These are phyloP conservation scores for Paradoxurus hermaphroditus DNA, from an alignment of 2,113 vertebrate genomes.

Conservation along the genomic window DNA sequence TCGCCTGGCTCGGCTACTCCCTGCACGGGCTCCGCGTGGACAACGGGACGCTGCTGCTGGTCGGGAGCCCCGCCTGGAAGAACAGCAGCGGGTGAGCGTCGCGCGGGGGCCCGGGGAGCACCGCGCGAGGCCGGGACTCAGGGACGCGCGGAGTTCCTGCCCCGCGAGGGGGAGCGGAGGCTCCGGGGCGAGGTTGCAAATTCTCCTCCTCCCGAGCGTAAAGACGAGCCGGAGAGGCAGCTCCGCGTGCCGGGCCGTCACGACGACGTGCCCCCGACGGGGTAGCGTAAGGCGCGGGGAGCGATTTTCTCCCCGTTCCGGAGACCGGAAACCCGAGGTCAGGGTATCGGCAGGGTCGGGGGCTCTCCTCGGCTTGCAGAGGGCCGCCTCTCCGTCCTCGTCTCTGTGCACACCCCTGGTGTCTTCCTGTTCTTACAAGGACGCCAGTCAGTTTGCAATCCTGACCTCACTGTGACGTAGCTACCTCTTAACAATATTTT, in stretches of 20 bases:
- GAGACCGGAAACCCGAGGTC: background rate
- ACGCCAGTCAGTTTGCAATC: accelerated
- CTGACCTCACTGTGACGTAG: background rate
- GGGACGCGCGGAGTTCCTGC: accelerated
- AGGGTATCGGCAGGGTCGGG: too few species aligned
- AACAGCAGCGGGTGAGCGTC: constrained; percentile 72
- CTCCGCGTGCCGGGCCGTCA: background rate
- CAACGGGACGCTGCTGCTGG: constrained; percentile 77
- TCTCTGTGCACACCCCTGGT: background rate
- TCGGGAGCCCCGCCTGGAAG: constrained; percentile 84
- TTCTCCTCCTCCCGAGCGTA: background rate
- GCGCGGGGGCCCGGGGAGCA: accelerated
- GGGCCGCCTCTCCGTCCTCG: background rate
- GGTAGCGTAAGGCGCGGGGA: background rate
- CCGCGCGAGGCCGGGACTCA: accelerated
- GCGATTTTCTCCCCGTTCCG: background rate
- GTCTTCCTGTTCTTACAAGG: background rate
- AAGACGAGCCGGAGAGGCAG: too few species aligned
- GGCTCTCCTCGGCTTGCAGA: too few species aligned
- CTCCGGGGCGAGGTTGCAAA: background rate
- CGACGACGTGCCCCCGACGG: background rate
- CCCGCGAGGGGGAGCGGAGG: background rate
- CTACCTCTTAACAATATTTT: too few species aligned
- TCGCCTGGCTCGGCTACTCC: constrained; percentile 85
- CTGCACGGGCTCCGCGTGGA: constrained; percentile 73